Conservation (phyloP, 2,888 invertebrate genomes). For the Nycteola revayana region DNA sequence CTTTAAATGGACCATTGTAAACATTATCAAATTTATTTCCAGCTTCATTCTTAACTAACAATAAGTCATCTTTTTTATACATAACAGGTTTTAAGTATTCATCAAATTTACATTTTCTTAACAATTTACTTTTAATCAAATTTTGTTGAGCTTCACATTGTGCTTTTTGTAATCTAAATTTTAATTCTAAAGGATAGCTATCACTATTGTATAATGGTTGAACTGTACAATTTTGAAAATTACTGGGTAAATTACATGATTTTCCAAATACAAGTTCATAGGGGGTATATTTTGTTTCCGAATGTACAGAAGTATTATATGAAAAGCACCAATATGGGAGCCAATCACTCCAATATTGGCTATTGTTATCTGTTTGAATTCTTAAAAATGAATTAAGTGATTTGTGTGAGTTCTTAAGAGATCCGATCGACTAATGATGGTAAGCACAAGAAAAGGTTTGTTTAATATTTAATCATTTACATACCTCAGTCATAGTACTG, state of each 20-base stretch:
- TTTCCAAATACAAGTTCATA: constrained; percentile 6
- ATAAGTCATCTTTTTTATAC: neutral
- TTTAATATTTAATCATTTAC: constrained; percentile 13
- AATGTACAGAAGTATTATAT: too few relatives aligned
- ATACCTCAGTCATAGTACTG: constrained; percentile 12
- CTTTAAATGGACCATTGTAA: neutral
- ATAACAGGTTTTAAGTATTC: neutral
- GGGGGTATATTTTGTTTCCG: too few relatives aligned
- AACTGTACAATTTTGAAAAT: neutral
- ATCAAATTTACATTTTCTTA: neutral
- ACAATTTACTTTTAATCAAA: neutral
- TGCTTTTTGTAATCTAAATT: constrained; percentile 10
- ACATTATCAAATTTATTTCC: neutral
- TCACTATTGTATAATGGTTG: constrained; percentile 9
- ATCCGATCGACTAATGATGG: constrained; percentile 9
- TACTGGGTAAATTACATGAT: constrained; percentile 1
- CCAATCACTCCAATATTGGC: neutral
- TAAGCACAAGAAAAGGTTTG: constrained; percentile 11
- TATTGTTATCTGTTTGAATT: constrained; percentile 9
- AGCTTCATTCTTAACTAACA: neutral
- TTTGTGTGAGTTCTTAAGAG: constrained; percentile 11
- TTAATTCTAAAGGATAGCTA: constrained; percentile 8
- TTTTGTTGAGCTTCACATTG: neutral
- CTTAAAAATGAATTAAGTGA: constrained; percentile 5
- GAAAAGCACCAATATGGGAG: too few relatives aligned